Base-by-base conservation (phyloP, 2,888 invertebrate species). In the Ceramica pisi region DNA sequence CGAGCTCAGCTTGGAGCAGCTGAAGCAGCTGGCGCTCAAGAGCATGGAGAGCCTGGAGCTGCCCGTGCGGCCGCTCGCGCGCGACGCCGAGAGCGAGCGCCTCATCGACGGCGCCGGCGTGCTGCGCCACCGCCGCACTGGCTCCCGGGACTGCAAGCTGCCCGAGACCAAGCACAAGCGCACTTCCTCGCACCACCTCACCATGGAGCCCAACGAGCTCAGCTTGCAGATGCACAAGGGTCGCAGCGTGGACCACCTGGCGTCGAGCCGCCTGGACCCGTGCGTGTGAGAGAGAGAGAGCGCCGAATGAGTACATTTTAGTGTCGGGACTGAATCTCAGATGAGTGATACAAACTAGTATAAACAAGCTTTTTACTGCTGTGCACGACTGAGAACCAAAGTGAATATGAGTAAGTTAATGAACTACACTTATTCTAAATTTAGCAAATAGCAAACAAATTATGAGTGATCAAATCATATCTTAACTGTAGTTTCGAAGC, bases 101-200 rank as follows among this genome's bases (percentile, higher is more conserved):
- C 90, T 96, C 38, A 91, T 96, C 75, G 95, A 94, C 63, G 88
- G 92, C 80, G 90, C 90, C 65, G 94, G 93, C 70, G 95, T 91
- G 74, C 90, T 97, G 76, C 94, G 97, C 2, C 97, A 97, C 91
- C 95, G 97, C 7, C 95, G 97, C 84, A 97, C 97, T 53, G 96
- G 96, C 85, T 97, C 97, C n/a, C 95, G 95, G 84, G 97, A 97
- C 87, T 85, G 94, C 75, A 92, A 93, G 85, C 89, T 91, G 71
- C 90, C 92, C n/a, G 90, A 90, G 65, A 76, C 86, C 61, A 78
- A 78, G 38, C 96, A 96, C 91, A 94, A 95, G 90, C 94, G 96
- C 55, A 96, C 96, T 50, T 94, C 95, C 67, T 95, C 95, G 56
- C 96, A 96, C 84, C 96, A 96, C 90, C 87, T 96, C 80, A 94